Evolutionary conservation across 1,140 invertebrate genomes (phyloP).

Genomic region (Zaprionus kolodkinae): DNA sequence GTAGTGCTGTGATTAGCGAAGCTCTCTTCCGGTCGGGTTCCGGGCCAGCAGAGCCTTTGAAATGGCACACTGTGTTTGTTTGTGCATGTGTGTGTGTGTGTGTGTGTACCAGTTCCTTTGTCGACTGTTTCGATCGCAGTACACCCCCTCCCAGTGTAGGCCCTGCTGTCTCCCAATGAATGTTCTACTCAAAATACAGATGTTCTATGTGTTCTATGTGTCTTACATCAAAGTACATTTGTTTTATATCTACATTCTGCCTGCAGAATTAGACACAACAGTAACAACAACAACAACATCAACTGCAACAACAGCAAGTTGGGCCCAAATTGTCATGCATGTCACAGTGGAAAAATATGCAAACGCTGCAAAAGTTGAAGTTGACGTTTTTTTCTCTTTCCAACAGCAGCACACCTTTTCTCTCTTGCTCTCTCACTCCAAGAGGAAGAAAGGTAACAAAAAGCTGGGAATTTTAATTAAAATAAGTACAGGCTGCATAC

Average conservation of each 20-base stretch:
- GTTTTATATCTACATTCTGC: slow-evolving; percentile 61
- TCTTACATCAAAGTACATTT: slow-evolving; percentile 78
- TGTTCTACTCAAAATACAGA: slow-evolving; percentile 40
- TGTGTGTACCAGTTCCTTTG: slow-evolving; percentile 29
- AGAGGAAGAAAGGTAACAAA: not conserved
- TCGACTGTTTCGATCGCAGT: slow-evolving; percentile 18
- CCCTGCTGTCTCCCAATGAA: slow-evolving; percentile 5
- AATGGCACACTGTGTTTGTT: slow-evolving; percentile 60
- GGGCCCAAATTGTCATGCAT: slow-evolving; percentile 55
- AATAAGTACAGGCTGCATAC: not conserved
- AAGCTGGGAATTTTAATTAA: not conserved
- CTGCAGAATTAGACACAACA: slow-evolving; percentile 52
- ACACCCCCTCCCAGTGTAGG: not conserved
- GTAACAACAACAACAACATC: slow-evolving; percentile 10
- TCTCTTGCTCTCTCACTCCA: no score
- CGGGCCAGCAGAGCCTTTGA: slow-evolving; percentile 32
- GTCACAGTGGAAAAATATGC: slow-evolving; percentile 41
- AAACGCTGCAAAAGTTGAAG: slow-evolving; percentile 32
- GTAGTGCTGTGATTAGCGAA: not conserved
- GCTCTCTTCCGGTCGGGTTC: slow-evolving; percentile 4
- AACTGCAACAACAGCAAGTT: slow-evolving; percentile 15
- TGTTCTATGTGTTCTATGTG: slow-evolving; percentile 66
- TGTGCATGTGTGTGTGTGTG: slow-evolving; percentile 29
- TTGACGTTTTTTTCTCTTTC: slow-evolving; percentile 4
- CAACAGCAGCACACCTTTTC: not conserved